Evolutionary conservation across 2,113 vertebrate species (phyloP), one percentile per base, ranked within the genome.

Genomic region (Pelodiscus sinensis): DNA sequence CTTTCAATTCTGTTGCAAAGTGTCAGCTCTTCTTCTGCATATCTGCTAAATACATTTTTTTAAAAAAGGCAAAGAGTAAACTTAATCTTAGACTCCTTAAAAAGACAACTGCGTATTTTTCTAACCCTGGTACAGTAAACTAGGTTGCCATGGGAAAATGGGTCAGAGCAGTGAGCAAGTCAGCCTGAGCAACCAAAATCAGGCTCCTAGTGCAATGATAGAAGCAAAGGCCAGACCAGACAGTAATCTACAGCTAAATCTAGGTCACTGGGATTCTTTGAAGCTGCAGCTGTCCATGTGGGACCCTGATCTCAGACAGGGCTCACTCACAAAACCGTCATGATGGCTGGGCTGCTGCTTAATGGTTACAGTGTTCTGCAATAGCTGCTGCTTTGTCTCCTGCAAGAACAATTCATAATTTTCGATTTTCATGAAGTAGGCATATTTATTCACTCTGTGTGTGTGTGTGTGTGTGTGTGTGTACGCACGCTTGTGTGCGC

Each of bases 181-280:
- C 97, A 97, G 97, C 97, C 97, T 60, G 65, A 94, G 97, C 96
- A 97, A 97, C 97, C 94, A 97, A 97, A 97, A 97, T 97, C 97
- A 96, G 94, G 92, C 95, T 97, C 96, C 90, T 91, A 96, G 96
- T 79, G 77, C 92, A 83, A 94, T 2, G 77, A 94, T 82, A 92
- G 97, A 97, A 97, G 96, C 85, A 79, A 85, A 82, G 97, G 94
- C 97, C 96, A 90, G 91, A 98, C 97, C 96, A 96, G 95, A 97
- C 98, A 97, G 96, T 96, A 97, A 98, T 98, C 98, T 98, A 96
- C 97, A 93, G 97, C 98, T 97, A 98, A 98, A 99, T 99, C 97
- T 99, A 98, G 99, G 99, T 99, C 99, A 99, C 97, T 97, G 87
- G 98, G 98, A 98, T 98, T 97, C 98, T 98, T 97, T 97, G 92